Base-by-base conservation (phyloP, 2,888 invertebrate species). In the Selenia dentaria region DNA sequence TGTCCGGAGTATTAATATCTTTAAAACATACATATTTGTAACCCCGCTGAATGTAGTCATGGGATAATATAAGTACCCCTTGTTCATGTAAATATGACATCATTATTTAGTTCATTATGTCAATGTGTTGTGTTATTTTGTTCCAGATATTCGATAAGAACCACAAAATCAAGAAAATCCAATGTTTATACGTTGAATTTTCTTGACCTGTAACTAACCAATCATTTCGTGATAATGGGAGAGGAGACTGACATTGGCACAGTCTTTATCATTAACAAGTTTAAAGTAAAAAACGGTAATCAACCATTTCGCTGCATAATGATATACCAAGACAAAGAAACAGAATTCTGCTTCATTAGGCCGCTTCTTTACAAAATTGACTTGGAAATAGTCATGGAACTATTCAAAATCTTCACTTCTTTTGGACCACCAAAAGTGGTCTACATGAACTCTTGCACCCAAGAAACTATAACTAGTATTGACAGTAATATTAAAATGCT, bases 331-430 rank as follows among this genome's bases (percentile, higher is more conserved):
- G 37, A 37, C 32, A 6, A 27, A 5, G 6, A 18, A 1, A 16
- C 37, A 6, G 32, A 14, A 0, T 44, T 44, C 37, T 37, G 36
- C 5, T 32, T 44, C 11, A 3, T 44, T 5, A 32, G 6, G 20
- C 37, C 43, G 1, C 28, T 37, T 0, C 10, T 44, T 2, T 2
- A 14, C 13, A 44, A 36, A 8, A 11, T 14, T 1, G 43, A 44
- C 1, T 6, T 32, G n/a, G 37, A 44, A 14, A 44, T 37, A 6
- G 14, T 6, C 11, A 22, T 44, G 37, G 37, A 44, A 22, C 27
- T 44, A 5, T 44, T 32, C 10, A 37, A 29, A 24, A 43, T 43
- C 9, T 43, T 43, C 9, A 36, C 35, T 8, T 24, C 31, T 0
- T 43, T 18, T 12, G 31, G 29, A n/a, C 12, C 42, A 4, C 35